A percentile compares a stretch with the other conserved stretches of the same genome.
These are phyloP conservation scores for Ashinkailepas kermadecensis DNA, from an alignment of 2,888 invertebrate species.

Conservation along the genomic window DNA sequence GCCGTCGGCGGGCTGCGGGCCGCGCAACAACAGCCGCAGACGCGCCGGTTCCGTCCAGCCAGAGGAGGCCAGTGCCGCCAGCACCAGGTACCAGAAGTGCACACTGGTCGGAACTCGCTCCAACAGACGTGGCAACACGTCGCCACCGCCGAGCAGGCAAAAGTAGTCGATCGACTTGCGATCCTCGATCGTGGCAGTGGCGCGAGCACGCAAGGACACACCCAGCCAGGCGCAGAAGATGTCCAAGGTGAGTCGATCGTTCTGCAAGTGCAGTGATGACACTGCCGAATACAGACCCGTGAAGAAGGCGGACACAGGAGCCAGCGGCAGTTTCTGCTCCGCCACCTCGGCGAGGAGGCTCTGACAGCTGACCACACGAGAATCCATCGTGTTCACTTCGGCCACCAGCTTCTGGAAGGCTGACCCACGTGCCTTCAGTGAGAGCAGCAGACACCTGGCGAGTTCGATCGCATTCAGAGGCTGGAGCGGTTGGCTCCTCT, in stretches of 20 bases:
- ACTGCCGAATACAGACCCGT: background rate
- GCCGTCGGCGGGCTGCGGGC: no score
- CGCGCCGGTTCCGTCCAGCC: conserved; percentile 56
- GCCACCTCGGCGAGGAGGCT: background rate
- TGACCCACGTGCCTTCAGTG: background rate
- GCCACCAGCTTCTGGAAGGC: background rate
- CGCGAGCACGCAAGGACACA: background rate
- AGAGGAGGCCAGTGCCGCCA: conserved; percentile 77
- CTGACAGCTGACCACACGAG: background rate
- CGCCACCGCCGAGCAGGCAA: conserved; percentile 58
- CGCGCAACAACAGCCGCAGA: conserved; percentile 80
- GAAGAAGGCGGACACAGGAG: background rate
- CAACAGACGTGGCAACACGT: conserved; percentile 71
- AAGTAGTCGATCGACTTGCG: background rate
- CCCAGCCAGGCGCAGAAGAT: background rate
- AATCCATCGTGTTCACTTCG: background rate
- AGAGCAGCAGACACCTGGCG: background rate
- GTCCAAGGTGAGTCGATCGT: background rate
- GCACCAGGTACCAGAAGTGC: conserved; percentile 89
- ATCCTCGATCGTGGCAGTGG: background rate
- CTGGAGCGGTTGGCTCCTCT: background rate
- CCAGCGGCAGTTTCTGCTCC: background rate
- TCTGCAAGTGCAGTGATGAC: background rate
- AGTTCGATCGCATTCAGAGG: background rate
- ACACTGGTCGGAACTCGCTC: conserved; percentile 96